Evolutionary conservation across 2,113 vertebrate species (phyloP).

Genomic region (Aspiorhynchus laticeps): DNA sequence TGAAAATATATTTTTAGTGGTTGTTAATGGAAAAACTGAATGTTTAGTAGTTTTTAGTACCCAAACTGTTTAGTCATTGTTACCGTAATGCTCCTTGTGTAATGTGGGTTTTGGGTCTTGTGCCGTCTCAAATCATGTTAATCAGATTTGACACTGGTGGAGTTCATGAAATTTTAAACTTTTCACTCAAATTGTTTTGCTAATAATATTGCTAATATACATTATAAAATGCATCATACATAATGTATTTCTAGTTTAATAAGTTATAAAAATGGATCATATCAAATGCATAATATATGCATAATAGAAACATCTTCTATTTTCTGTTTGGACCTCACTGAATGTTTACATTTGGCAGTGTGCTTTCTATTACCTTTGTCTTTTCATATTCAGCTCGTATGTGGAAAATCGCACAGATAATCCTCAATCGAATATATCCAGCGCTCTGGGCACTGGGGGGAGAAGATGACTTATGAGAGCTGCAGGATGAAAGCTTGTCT

Average conservation of each 20-base stretch:
- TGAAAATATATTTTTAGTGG: not conserved
- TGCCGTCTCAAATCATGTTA: not conserved
- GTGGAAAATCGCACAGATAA: not conserved
- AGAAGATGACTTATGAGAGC: conserved; percentile 12
- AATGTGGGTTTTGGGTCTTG: not conserved
- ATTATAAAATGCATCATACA: not conserved
- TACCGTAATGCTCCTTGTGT: not conserved
- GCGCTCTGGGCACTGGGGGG: not conserved
- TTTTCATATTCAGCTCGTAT: not conserved
- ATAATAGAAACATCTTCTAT: not conserved
- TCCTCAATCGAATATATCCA: not conserved
- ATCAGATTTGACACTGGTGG: not conserved
- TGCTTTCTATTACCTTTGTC: not conserved
- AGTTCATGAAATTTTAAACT: not conserved
- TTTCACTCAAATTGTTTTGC: not conserved
- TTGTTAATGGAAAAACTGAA: not conserved
- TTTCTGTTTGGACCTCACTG: not conserved
- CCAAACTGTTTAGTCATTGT: not conserved
- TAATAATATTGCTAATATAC: not conserved
- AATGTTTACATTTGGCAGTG: not conserved
- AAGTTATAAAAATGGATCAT: not conserved
- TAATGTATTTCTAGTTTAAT: not conserved
- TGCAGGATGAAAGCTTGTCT: conserved; percentile 21
- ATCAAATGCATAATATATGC: not conserved
- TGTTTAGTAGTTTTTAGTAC: too few species aligned